Conservation (phyloP, 1,140 invertebrate species). For the Drosophila bipectinata region DNA sequence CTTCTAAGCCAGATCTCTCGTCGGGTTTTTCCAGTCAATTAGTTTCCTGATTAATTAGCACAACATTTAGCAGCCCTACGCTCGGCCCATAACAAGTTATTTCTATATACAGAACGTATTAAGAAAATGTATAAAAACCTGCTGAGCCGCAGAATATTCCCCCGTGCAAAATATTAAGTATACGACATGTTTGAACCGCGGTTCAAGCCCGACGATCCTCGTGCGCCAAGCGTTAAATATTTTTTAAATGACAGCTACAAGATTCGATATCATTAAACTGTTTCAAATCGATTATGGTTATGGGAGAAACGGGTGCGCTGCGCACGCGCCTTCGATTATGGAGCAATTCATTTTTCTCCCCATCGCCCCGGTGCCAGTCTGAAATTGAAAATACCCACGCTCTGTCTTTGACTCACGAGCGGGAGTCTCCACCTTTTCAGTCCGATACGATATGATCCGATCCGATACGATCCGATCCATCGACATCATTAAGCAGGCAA, state of each 20-base stretch:
- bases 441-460: not conserved
- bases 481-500: conserved; percentile 46
- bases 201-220: conserved; percentile 31
- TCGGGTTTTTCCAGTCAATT: conserved; percentile 69
- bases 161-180: conserved; percentile 39
- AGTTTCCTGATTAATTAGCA: conserved; percentile 61
- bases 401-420: conserved; percentile 34
- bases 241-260: conserved; percentile 48
- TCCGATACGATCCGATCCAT: conserved; percentile 1
- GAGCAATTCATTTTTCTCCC: conserved; percentile 57
- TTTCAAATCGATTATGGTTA: conserved; percentile 66
- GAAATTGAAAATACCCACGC: conserved; percentile 63
- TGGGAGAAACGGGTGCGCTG: conserved; percentile 66
- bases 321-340: conserved; percentile 75
- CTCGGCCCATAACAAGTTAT: conserved; percentile 40
- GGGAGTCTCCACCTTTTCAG: conserved; percentile 14
- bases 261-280: conserved; percentile 72
- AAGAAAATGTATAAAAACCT: conserved; percentile 17
- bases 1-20: conserved; percentile 39
- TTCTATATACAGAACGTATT: conserved; percentile 1
- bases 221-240: conserved; percentile 19
- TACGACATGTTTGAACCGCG: conserved; percentile 38
- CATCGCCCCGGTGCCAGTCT: conserved; percentile 21
- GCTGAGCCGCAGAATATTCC: conserved; percentile 47
- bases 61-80: conserved; percentile 49